Conservation (phyloP, 2,888 invertebrate genomes). For the Microctonus aethiopoides region DNA sequence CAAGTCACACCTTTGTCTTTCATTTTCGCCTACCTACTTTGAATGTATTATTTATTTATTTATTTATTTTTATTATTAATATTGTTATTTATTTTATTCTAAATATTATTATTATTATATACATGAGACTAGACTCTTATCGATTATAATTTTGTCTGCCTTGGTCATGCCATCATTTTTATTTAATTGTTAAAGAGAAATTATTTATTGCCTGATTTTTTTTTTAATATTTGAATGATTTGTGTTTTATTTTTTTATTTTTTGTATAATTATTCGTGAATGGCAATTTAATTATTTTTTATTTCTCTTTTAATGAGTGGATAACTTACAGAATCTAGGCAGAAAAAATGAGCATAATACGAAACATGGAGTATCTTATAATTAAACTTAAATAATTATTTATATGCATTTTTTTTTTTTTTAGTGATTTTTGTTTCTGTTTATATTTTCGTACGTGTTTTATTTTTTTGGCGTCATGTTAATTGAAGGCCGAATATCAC, state of each 20-base stretch:
- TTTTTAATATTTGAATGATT: not conserved
- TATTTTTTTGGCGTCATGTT: no score
- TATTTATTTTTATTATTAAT: no score
- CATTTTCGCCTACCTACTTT: slow-evolving; percentile 39
- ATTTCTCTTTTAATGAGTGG: not conserved
- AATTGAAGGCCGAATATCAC: no score
- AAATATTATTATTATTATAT: slow-evolving; percentile 39
- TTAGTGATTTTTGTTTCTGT: not conserved
- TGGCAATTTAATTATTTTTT: not conserved
- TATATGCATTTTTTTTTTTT: slow-evolving; percentile 25
- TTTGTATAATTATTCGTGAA: not conserved
- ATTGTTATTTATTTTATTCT: no score
- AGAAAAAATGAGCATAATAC: slow-evolving; percentile 43
- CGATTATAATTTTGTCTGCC: slow-evolving; percentile 23
- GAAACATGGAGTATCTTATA: slow-evolving; percentile 44
- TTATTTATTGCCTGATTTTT: not conserved
- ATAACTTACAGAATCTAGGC: slow-evolving; percentile 2
- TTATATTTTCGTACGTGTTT: no score
- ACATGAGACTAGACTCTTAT: slow-evolving; percentile 54
- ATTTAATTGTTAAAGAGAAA: no score
- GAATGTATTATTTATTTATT: no score
- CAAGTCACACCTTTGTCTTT: not conserved
- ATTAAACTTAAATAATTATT: slow-evolving; percentile 34
- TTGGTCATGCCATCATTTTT: not conserved
- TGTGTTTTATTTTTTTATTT: not conserved